phyloP scores from a whole-genome alignment of 1,140 invertebrate genomes.

The Achroia grisella region DNA sequence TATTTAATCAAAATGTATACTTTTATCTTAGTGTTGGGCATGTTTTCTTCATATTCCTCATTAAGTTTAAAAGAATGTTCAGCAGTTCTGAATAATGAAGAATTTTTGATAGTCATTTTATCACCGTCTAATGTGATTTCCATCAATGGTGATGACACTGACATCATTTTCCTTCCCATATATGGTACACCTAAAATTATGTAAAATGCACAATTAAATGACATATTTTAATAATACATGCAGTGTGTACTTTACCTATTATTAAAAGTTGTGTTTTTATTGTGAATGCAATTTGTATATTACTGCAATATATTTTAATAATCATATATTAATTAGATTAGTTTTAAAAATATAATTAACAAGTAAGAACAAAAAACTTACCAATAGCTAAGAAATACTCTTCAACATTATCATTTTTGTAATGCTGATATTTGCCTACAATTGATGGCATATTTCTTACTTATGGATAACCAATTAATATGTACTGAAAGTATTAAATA shows the following conservation, averaged over 20 bases:
- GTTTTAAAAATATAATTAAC: not conserved
- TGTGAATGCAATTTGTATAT: not conserved
- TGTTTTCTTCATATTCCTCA: constrained; percentile 71
- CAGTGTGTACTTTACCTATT: too few relatives aligned
- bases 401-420: constrained; percentile 78
- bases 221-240: too few relatives aligned
- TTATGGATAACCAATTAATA: not conserved
- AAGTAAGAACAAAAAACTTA: constrained; percentile 37
- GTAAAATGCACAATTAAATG: too few relatives aligned
- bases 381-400: constrained; percentile 77
- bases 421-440: constrained; percentile 76
- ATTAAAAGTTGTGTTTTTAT: not conserved
- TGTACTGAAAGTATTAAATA: not conserved
- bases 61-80: constrained; percentile 66
- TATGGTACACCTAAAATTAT: constrained; percentile 67
- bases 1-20: constrained; percentile 14
- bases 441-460: constrained; percentile 60
- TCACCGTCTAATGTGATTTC: constrained; percentile 74
- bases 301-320: not conserved
- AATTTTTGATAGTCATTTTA: constrained; percentile 75
- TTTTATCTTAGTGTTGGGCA: constrained; percentile 65
- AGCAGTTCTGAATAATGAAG: constrained; percentile 66
- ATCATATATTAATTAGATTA: not conserved
- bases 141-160: constrained; percentile 73
- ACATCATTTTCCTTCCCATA: constrained; percentile 78